Conservation (phyloP, 2,888 invertebrate species). For the Tribolium freemani region DNA sequence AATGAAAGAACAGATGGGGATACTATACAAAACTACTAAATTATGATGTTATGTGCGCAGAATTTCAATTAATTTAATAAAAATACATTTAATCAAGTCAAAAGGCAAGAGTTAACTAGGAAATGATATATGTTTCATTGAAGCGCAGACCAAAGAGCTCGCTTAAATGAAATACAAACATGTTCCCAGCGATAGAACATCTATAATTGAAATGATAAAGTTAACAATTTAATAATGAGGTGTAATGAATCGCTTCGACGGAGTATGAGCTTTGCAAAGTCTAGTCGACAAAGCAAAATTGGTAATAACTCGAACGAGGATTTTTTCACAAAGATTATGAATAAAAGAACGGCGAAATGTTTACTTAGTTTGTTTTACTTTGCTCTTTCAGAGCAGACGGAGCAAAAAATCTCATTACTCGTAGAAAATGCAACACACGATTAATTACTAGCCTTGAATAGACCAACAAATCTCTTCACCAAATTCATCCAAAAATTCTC, state of each 20-base stretch:
- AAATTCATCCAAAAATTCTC: too few species aligned
- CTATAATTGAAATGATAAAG: background rate
- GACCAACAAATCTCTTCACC: too few species aligned
- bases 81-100: background rate
- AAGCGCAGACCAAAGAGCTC: background rate
- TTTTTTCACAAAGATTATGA: too few species aligned
- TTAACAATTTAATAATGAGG: background rate
- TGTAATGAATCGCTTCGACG: background rate
- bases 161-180: background rate
- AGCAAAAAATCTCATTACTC: too few species aligned
- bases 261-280: too few species aligned
- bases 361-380: too few species aligned
- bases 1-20: background rate
- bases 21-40: background rate
- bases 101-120: background rate
- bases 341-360: too few species aligned
- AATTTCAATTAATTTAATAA: background rate
- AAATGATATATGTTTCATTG: background rate
- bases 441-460: too few species aligned
- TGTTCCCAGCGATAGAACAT: background rate
- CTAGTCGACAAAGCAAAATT: too few species aligned
- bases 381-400: too few species aligned
- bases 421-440: too few species aligned
- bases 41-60: background rate
- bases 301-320: too few species aligned